phyloP scores from a whole-genome alignment of 2,888 invertebrate species.

The Platypus cylindrus region DNA sequence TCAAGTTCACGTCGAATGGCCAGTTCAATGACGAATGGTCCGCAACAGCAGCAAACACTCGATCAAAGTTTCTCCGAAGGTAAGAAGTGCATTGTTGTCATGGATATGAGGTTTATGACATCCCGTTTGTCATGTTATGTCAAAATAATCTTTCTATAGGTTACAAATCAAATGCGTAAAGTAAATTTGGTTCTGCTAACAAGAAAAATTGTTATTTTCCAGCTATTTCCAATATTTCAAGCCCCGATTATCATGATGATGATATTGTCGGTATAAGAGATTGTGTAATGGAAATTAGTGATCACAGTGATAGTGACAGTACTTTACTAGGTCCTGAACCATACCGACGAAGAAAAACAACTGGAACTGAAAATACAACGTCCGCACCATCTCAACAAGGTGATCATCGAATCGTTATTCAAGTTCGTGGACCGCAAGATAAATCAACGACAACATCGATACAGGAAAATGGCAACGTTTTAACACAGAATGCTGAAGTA shows the following conservation, averaged over 20 bases:
- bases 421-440: constrained; percentile 54
- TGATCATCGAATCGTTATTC: constrained; percentile 76
- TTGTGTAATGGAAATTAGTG: constrained; percentile 76
- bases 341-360: constrained; percentile 23
- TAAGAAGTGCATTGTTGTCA: too few species aligned
- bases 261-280: constrained; percentile 72
- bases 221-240: constrained; percentile 75
- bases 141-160: too few species aligned
- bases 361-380: constrained; percentile 13
- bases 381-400: constrained; percentile 12
- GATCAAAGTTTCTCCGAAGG: constrained; percentile 73
- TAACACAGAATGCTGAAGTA: constrained; percentile 2
- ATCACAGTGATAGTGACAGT: constrained; percentile 77
- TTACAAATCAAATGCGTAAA: too few species aligned
- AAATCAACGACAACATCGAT: too few species aligned
- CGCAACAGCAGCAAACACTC: constrained; percentile 15
- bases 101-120: too few species aligned
- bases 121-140: too few species aligned
- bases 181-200: too few species aligned
- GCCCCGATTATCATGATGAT: constrained; percentile 81
- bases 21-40: constrained; percentile 33
- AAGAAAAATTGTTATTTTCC: constrained; percentile 46
- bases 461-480: constrained; percentile 24
- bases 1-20: constrained; percentile 53
- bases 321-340: constrained; percentile 76